A percentile compares a stretch with the other conserved stretches of the same genome.
Conservation (phyloP, 2,113 vertebrate species). For the Pelecanoides urinatrix region DNA sequence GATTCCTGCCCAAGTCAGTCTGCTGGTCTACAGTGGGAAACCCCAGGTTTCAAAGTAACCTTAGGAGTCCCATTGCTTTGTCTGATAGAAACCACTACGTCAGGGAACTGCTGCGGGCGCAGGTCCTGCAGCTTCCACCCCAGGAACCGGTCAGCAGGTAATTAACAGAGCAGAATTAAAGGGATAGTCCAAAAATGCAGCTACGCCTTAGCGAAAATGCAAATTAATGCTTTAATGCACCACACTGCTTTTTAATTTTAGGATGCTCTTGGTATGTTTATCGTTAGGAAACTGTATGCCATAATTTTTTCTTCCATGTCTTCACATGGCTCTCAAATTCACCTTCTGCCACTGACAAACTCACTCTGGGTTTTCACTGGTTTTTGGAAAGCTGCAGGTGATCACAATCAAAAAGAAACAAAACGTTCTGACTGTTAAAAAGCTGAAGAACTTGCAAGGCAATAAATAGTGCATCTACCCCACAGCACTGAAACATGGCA, state of each 20-base stretch:
- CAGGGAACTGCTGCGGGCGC: conserved; percentile 4
- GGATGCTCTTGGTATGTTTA: conserved; percentile 7
- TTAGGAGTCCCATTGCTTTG: not conserved
- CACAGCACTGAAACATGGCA: not conserved
- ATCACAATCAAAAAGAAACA: not conserved
- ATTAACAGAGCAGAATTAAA: conserved; percentile 56
- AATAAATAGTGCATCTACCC: not conserved
- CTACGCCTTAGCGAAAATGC: conserved; percentile 17
- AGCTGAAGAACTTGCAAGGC: not conserved
- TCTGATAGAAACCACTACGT: conserved; percentile 20
- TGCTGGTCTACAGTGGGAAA: conserved; percentile 22
- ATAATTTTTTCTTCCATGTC: not conserved
- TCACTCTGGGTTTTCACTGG: not conserved
- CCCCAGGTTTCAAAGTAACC: conserved; percentile 35
- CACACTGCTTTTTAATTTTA: conserved; percentile 38
- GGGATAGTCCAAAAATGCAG: conserved; percentile 22
- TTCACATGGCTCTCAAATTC: not conserved
- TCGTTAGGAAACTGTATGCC: not conserved
- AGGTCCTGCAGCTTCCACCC: conserved; percentile 11
- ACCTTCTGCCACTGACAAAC: not conserved
- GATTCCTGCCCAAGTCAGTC: conserved; percentile 6
- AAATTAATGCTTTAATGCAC: conserved; percentile 17
- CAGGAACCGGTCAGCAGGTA: conserved; percentile 9
- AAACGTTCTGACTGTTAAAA: not conserved
- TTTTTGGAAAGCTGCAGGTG: not conserved